Evolutionary conservation across 2,888 invertebrate genomes (phyloP), one percentile per base, ranked within the genome.

Genomic region (Zygothrica quintamaculata): DNA sequence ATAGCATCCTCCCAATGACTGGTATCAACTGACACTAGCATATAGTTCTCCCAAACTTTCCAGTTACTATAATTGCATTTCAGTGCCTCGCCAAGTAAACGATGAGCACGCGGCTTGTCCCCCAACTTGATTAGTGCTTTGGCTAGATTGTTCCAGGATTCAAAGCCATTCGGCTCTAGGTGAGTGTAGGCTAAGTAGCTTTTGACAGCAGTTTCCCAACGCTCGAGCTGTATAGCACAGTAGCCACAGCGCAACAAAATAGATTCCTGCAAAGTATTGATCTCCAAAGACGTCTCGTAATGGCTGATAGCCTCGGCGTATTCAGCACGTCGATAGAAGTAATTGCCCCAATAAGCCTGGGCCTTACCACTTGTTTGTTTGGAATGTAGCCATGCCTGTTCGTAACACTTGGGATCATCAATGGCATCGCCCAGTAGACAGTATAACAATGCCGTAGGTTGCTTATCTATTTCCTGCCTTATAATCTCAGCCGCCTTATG

Each of bases 101-200:
- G 93, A 92, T 97, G 96, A 0, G 98, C 99, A 56, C 96, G 93
- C 58, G 93, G 92, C 91, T 97, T 98, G 88, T 99, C 95, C 0
- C 96, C 95, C 51, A 96, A 92, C 86, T 96, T 95, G 6, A 98
- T 95, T 80, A 98, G 97, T 1, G 97, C 97, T 88, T 98, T 97
- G 9, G 98, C 97, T 59, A 99, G 92, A 90, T 99, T 99, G 91
- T 98, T 99, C 99, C 99, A 99, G 0, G 98, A 98, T 91, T 99
- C 98, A 90, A 97, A 99, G 52, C 96, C 96, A 91, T 95, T 92
- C 0, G 95, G 95, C 80, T 98, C 98, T n/a, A 99, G 92, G 73
- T 94, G 94, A 11, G 97, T 96, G 89, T 97, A 98, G 46, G 95
- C 93, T 40, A 96, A 93, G 90, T 98, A 99, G 0, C 97, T 96